Evolutionary conservation across 2,797 vertebrate genomes (phyloP).

Genomic region (Parotocinclus haroldoi): DNA sequence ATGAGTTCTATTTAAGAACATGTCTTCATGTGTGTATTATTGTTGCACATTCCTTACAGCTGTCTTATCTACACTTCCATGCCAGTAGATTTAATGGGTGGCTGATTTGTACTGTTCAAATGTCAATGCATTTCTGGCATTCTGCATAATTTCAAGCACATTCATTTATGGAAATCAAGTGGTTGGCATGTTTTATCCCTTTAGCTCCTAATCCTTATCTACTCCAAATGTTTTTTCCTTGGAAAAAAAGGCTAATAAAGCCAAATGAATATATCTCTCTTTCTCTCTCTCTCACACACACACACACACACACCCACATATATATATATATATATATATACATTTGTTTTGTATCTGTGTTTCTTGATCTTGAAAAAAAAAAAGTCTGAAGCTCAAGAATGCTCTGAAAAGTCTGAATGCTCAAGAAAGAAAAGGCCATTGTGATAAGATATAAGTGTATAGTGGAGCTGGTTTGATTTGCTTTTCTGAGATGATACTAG

Average conservation of each 20-base stretch:
- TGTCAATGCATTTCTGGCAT: constrained; percentile 50
- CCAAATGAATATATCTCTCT: constrained; percentile 7
- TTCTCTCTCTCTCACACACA: background rate
- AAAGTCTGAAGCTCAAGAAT: no score
- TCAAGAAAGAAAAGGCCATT: constrained; percentile 24
- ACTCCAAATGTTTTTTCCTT: constrained; percentile 35
- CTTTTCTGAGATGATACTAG: constrained; percentile 47
- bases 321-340: no score
- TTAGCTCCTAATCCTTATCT: constrained; percentile 56
- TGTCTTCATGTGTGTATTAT: constrained; percentile 40
- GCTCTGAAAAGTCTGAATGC: no score
- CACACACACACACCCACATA: no score
- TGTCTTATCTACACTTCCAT: constrained; percentile 46
- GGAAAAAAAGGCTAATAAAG: background rate
- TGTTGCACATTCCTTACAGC: constrained; percentile 33
- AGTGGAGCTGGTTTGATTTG: constrained; percentile 45
- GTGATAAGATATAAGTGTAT: constrained; percentile 20
- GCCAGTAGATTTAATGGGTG: constrained; percentile 39
- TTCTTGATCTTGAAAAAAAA: constrained; percentile 17
- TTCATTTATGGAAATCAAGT: constrained; percentile 53
- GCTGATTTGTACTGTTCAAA: constrained; percentile 41
- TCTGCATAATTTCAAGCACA: constrained; percentile 45
- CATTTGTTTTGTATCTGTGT: constrained; percentile 19
- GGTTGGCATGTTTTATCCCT: constrained; percentile 48
- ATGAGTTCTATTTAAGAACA: constrained; percentile 27